Evolutionary conservation across 2,113 vertebrate species (phyloP).

Genomic region (Semicossyphus pulcher): DNA sequence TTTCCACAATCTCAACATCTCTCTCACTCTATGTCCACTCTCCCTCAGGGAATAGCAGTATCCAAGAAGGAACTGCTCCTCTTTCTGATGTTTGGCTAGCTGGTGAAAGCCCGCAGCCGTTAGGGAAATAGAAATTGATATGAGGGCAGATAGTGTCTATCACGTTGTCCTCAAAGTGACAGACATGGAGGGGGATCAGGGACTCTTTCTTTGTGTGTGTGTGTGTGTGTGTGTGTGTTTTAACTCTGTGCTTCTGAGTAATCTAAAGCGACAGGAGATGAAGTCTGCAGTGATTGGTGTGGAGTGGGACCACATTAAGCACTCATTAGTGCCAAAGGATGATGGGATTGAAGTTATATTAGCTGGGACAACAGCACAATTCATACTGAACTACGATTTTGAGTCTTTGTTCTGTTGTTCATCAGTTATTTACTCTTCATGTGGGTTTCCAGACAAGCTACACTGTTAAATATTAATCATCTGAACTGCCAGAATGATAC

Average conservation of each 20-base stretch:
- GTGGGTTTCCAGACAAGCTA: not conserved
- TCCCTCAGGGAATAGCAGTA: slow-evolving; percentile 21
- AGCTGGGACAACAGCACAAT: slow-evolving; percentile 18
- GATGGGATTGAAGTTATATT: slow-evolving; percentile 5
- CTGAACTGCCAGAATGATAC: not conserved
- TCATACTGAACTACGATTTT: slow-evolving; percentile 4
- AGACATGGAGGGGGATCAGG: not conserved
- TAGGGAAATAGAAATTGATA: slow-evolving; percentile 53
- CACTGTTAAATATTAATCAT: not conserved
- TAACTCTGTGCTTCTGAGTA: slow-evolving; percentile 18
- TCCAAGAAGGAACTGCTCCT: slow-evolving; percentile 16
- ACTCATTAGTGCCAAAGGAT: slow-evolving; percentile 44
- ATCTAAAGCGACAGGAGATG: slow-evolving; percentile 53
- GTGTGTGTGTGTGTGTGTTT: slow-evolving; percentile 16
- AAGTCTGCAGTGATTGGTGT: slow-evolving; percentile 33
- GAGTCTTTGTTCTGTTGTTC: not conserved
- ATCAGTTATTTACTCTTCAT: not conserved
- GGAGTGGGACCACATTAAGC: slow-evolving; percentile 43
- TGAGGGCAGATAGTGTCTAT: slow-evolving; percentile 46
- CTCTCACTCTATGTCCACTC: slow-evolving; percentile 3
- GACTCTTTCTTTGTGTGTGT: not conserved
- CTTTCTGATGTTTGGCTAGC: slow-evolving; percentile 13
- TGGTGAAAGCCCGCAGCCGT: slow-evolving; percentile 51
- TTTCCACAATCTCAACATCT: slow-evolving; percentile 33
- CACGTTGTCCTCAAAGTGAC: slow-evolving; percentile 38